Base-by-base conservation (phyloP, 2,888 invertebrate species). In the Lasius platythorax region DNA sequence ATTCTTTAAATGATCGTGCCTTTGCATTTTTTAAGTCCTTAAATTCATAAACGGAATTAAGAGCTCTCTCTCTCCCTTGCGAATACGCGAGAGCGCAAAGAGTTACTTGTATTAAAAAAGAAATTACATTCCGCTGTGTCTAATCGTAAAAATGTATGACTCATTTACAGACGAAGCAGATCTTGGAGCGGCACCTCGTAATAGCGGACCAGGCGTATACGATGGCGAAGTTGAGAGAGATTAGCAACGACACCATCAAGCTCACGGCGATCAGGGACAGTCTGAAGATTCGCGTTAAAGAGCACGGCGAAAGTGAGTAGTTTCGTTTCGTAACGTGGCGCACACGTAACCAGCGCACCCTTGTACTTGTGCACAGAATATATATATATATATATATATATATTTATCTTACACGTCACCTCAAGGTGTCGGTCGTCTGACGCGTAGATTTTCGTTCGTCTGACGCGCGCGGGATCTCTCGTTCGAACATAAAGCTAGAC, bases 101-200 rank as follows among this genome's bases (percentile, higher is more conserved):
- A 30, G 72, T 23, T 2, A 3, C 5, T 23, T 28, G 3, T 58
- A 28, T 33, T n/a, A 2, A n/a, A 12, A 9, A 4, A 23, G 4
- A 18, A 50, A 50, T 50, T n/a, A 53, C n/a, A 50, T 37, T 40
- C 12, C n/a, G 23, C 15, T 28, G 12, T 2, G 5, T 73, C 6
- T 58, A 28, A 53, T 15, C 30, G 15, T 43, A 23, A n/a, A 43
- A 30, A n/a, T 53, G 43, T 23, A 23, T 30, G 37, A 66, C 84
- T 50, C 79, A 87, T 92, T 96, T 95, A 70, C 95, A 98, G 98
- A 97, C 98, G 0, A 97, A 96, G 90, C 97, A 97, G 95, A 97
- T 98, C 90, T 95, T 99, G 94, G 98, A 99, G 95, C 96, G 98
- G 84, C 99, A 99, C 95, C 96, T 99, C 88, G 97, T 99, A 64